These are phyloP conservation scores for Cyaniris semiargus DNA, from an alignment of 2,888 invertebrate genomes.

Conservation along the genomic window DNA sequence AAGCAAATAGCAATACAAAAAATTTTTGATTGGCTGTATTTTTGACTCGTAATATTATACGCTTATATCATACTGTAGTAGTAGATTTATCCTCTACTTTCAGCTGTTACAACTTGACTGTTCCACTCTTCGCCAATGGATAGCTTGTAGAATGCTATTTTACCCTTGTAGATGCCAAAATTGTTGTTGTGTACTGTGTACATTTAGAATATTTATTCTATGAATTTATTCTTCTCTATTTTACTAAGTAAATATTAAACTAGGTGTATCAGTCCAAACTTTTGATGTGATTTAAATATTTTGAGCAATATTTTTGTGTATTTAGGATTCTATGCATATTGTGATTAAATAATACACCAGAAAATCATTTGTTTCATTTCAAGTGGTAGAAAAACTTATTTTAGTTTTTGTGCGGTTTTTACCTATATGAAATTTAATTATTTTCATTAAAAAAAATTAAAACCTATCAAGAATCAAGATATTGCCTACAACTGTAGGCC, in stretches of 20 bases:
- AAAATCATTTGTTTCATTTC: neutral
- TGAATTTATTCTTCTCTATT: constrained; percentile 19
- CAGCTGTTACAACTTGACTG: neutral
- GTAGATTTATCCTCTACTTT: too few relatives aligned
- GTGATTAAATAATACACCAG: neutral
- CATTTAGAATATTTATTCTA: constrained; percentile 44
- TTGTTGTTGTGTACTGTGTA: constrained; percentile 59
- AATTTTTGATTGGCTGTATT: too few relatives aligned
- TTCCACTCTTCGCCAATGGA: neutral
- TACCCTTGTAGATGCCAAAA: neutral
- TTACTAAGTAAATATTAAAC: neutral
- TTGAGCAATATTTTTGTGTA: neutral
- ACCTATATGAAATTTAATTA: too few relatives aligned
- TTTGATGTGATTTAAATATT: constrained; percentile 22
- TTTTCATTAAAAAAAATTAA: too few relatives aligned
- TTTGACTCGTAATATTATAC: too few relatives aligned
- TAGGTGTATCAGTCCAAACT: constrained; percentile 12
- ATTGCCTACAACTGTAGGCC: too few relatives aligned
- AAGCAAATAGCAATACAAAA: too few relatives aligned
- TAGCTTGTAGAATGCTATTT: neutral
- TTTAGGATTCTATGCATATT: neutral
- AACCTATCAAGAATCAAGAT: too few relatives aligned
- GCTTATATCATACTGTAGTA: too few relatives aligned
- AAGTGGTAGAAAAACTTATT: neutral
- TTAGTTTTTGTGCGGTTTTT: too few relatives aligned